These are phyloP conservation scores for Lucilia sericata DNA, from an alignment of 1,140 invertebrate species.

Conservation along the genomic window DNA sequence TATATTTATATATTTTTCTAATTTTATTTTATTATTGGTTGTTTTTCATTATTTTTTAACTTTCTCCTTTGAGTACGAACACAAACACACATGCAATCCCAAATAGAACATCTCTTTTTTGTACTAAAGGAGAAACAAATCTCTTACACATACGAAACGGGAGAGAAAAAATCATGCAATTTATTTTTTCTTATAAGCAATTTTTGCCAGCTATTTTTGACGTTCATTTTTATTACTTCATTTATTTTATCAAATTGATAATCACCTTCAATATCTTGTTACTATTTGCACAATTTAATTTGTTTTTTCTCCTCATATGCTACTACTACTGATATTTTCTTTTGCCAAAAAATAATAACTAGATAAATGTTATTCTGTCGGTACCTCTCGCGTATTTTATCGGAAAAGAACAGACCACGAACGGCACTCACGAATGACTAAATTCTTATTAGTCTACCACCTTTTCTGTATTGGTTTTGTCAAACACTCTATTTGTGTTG, in stretches of 20 bases:
- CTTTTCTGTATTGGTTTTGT: conserved; percentile 12
- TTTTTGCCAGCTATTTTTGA: neutral
- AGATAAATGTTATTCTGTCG: neutral
- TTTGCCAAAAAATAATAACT: neutral
- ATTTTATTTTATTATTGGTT: neutral
- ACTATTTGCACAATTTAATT: neutral
- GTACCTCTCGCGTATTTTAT: neutral
- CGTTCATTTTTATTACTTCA: neutral
- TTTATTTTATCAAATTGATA: neutral
- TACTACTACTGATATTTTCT: neutral
- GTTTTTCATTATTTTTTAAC: conserved; percentile 29
- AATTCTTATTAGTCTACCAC: conserved; percentile 4
- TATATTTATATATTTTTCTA: neutral
- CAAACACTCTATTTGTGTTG: neutral
- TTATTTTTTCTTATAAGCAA: conserved; percentile 12
- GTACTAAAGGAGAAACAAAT: neutral
- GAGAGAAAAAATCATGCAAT: neutral
- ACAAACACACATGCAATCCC: neutral
- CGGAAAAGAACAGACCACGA: conserved; percentile 13
- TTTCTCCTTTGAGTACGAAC: conserved; percentile 21
- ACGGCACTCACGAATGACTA: conserved; percentile 17
- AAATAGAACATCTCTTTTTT: neutral
- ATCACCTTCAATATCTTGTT: neutral
- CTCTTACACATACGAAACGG: neutral
- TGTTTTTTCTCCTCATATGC: neutral